These are phyloP conservation scores for Dyspetes luteomarginatus DNA, from an alignment of 2,888 invertebrate species.

Conservation along the genomic window DNA sequence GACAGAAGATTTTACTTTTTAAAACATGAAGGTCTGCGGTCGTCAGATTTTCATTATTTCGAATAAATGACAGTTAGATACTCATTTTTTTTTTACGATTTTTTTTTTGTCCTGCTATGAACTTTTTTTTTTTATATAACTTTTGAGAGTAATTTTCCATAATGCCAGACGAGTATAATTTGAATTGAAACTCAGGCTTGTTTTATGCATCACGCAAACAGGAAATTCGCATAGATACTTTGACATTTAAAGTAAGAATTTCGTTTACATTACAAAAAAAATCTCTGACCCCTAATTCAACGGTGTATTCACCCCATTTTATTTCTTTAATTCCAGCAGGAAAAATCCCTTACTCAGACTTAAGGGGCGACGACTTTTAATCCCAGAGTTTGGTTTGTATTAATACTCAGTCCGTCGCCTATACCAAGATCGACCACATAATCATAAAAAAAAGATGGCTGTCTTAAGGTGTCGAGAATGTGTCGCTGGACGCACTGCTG, in stretches of 20 bases:
- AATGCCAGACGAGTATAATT: too few species aligned
- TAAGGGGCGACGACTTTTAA: constrained; percentile 35
- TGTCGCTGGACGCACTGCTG: constrained; percentile 4
- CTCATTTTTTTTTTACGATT: constrained; percentile 61
- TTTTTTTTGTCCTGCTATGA: too few species aligned
- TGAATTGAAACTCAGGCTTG: too few species aligned
- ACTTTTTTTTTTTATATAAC: too few species aligned
- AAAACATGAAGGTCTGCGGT: background rate
- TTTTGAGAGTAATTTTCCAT: too few species aligned
- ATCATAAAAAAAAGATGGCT: constrained; percentile 58
- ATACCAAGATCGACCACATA: constrained; percentile 26
- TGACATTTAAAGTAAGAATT: too few species aligned
- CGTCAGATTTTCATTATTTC: background rate
- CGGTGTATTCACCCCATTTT: background rate
- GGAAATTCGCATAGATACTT: too few species aligned
- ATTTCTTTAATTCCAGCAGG: constrained; percentile 19
- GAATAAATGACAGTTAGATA: constrained; percentile 40
- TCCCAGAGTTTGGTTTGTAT: constrained; percentile 45
- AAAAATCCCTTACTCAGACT: constrained; percentile 23
- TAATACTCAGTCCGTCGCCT: constrained; percentile 4
- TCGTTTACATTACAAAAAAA: too few species aligned
- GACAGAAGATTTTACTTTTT: background rate
- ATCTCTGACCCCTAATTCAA: background rate
- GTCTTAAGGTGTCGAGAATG: constrained; percentile 55
- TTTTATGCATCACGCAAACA: too few species aligned